These are phyloP conservation scores for Synaphobranchus kaupii DNA, from an alignment of 2,797 vertebrate species.

Conservation along the genomic window DNA sequence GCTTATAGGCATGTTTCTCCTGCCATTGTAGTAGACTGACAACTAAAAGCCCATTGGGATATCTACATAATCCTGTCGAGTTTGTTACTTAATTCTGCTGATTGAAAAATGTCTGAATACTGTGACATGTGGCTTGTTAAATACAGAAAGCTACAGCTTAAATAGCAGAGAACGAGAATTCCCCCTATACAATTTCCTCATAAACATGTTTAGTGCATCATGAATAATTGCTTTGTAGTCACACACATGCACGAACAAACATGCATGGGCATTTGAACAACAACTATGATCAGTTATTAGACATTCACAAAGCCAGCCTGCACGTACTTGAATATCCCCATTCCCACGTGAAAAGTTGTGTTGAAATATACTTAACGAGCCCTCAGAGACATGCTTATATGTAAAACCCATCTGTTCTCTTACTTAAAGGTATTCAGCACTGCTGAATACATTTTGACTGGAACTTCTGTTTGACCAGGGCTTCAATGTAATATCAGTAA, in stretches of 20 bases:
- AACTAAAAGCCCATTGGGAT: background rate
- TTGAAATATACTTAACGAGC: constrained; percentile 54
- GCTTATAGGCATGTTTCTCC: background rate
- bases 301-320: constrained; percentile 42
- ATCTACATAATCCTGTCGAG: background rate
- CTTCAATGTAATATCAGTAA: background rate
- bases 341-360: constrained; percentile 49
- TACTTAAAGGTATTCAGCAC: too few relatives aligned
- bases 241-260: constrained; percentile 38
- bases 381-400: constrained; percentile 42
- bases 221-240: constrained; percentile 5
- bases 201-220: background rate
- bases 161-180: background rate
- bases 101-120: background rate
- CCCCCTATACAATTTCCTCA: background rate
- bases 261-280: constrained; percentile 25
- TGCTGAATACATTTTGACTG: too few relatives aligned
- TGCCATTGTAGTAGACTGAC: background rate
- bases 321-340: constrained; percentile 48
- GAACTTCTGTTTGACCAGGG: background rate
- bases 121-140: background rate
- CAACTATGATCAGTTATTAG: constrained; percentile 60
- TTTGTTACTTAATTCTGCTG: background rate
- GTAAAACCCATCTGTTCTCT: constrained; percentile 55
- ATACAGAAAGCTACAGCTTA: background rate